phyloP scores from a whole-genome alignment of 1,140 invertebrate species.

The Hypsibius dujardini region DNA sequence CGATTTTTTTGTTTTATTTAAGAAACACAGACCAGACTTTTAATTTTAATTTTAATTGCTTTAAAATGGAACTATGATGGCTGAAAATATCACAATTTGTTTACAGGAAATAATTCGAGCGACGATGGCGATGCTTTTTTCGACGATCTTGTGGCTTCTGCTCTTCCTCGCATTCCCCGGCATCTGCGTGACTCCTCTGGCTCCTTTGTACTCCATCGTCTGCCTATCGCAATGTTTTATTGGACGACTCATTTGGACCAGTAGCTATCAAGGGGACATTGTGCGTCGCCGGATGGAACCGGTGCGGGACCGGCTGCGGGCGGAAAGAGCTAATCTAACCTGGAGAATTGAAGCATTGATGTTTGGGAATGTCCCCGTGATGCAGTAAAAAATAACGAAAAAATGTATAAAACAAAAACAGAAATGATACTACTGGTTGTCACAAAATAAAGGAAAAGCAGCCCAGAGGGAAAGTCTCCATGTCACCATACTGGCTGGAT shows the following conservation, averaged over 20 bases:
- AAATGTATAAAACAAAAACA: no score
- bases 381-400: no score
- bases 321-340: not conserved
- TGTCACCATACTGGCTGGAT: no score
- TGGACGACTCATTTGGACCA: not conserved
- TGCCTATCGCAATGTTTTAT: not conserved
- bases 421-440: no score
- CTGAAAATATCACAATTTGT: not conserved
- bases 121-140: not conserved
- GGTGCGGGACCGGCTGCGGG: not conserved
- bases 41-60: not conserved
- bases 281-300: not conserved
- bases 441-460: no score
- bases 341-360: not conserved
- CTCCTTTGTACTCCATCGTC: not conserved
- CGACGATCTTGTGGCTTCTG: not conserved
- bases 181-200: not conserved
- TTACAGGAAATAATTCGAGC: not conserved
- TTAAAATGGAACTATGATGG: not conserved
- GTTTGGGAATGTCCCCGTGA: no score
- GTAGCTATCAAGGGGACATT: not conserved
- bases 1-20: no score
- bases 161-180: not conserved
- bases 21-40: no score
- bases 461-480: no score